Evolutionary conservation across 2,888 invertebrate genomes (phyloP), one percentile per base, ranked within the genome.

Genomic region (Belgica antarctica): DNA sequence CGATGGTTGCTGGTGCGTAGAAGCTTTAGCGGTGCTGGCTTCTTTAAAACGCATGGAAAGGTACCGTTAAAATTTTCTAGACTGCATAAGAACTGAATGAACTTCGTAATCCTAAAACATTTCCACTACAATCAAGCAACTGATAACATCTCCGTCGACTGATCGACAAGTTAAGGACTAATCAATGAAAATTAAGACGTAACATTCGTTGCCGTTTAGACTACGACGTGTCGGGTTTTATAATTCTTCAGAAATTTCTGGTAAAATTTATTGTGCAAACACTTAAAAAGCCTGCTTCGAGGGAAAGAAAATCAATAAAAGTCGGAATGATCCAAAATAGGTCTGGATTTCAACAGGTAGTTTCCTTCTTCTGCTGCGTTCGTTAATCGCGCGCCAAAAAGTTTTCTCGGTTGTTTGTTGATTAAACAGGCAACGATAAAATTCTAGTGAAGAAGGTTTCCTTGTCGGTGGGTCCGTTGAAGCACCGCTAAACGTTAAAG

Each of bases 341-440:
- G 41, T 63, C 61, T 61, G 27, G 15, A 25, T 61, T 28, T 25
- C 63, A 17, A 63, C 63, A 63, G 63, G 63, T 63, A 63, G 63
- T 41, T 41, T 41, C 41, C 41, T n/a, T n/a, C n/a, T n/a, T n/a
- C n/a, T n/a, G n/a, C n/a, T n/a, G n/a, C 22, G 8, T 62, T 63
- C 28, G 63, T 25, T 8, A 24, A 63, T 63, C 63, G 63, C 63
- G 63, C 63, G 63, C 63, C 63, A 63, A 63, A 63, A 63, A 1
- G 36, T 63, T 31, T 31, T 15, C 15, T 41, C 15, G 12, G 41
- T 41, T 41, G 63, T 63, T 63, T 63, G 41, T 63, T 36, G 36
- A 63, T 36, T 63, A 63, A 63, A 63, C 41, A 63, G 12, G 15
- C 7, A 63, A 46, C 63, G 63, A 63, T 63, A 25, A 41, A 63